Percentiles rank a stretch among this genome's conserved stretches.
Evolutionary conservation across 2,888 invertebrate species (phyloP).

Genomic region (Isoperla grammatica): DNA sequence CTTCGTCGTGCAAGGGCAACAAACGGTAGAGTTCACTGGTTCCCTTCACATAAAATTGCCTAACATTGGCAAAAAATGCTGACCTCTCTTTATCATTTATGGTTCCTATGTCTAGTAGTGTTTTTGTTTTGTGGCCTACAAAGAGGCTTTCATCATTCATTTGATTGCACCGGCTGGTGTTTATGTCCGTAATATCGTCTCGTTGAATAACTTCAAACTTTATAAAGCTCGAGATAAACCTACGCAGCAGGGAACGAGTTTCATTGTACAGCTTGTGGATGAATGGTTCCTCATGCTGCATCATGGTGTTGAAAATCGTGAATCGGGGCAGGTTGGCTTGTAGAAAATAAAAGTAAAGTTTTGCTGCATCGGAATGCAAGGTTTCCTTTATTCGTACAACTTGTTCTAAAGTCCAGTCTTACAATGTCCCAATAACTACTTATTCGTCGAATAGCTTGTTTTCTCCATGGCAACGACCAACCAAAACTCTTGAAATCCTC

Average conservation of each 20-base stretch:
- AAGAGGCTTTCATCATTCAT: background rate
- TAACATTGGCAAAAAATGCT: background rate
- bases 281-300: background rate
- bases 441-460: no score
- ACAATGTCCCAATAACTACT: no score
- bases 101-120: no score
- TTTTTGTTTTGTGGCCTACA: background rate
- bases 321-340: background rate
- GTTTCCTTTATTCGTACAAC: background rate
- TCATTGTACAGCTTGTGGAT: conserved; percentile 5
- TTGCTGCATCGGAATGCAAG: background rate
- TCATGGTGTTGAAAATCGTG: background rate
- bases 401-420: no score
- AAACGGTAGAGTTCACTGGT: conserved; percentile 8
- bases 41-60: background rate
- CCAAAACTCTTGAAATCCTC: no score
- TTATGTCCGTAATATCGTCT: background rate
- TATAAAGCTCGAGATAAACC: background rate
- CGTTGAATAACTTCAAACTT: no score
- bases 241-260: conserved; percentile 4
- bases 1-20: conserved; percentile 1
- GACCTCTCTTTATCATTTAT: background rate
- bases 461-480: no score
- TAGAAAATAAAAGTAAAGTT: background rate
- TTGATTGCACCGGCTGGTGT: background rate